Percentiles rank a stretch among this genome's conserved stretches.
Evolutionary conservation across 2,888 invertebrate genomes (phyloP).

Genomic region (Epirrita christyi): DNA sequence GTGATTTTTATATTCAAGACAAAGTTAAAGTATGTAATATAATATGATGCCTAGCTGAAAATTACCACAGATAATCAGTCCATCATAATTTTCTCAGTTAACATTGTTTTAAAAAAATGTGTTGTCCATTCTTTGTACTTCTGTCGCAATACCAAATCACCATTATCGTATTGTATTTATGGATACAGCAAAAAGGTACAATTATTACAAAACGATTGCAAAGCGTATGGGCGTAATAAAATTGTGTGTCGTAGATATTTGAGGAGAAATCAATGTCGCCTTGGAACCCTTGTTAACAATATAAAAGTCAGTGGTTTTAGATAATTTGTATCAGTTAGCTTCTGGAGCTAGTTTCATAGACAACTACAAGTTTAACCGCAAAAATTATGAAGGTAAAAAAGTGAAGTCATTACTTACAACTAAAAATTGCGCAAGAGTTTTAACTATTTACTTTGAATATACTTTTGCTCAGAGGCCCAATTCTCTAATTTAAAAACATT

Average conservation of each 20-base stretch:
- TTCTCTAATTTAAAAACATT: no score
- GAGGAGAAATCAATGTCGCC: slow-evolving; percentile 43
- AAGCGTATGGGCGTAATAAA: slow-evolving; percentile 24
- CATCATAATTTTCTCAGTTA: no score
- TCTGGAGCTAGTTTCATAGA: slow-evolving; percentile 26
- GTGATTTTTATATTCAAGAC: no score
- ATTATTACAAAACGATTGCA: slow-evolving; percentile 30
- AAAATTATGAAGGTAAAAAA: slow-evolving; percentile 32
- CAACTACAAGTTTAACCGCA: slow-evolving; percentile 17
- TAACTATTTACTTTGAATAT: no score
- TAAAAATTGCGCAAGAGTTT: no score
- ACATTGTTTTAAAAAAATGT: no score
- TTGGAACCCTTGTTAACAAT: slow-evolving; percentile 40
- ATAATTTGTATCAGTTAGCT: slow-evolving; percentile 40
- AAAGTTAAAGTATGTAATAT: no score
- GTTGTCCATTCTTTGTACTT: neutral
- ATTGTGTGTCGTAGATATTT: slow-evolving; percentile 31
- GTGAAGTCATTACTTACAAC: neutral
- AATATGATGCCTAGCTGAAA: neutral
- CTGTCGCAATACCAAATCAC: neutral
- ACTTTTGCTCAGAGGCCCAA: no score
- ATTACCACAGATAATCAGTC: neutral
- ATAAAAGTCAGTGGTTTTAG: slow-evolving; percentile 40
- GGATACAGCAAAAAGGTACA: neutral
- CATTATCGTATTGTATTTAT: neutral